These are phyloP conservation scores for Celastrina argiolus DNA, from an alignment of 2,888 invertebrate species.

Conservation along the genomic window DNA sequence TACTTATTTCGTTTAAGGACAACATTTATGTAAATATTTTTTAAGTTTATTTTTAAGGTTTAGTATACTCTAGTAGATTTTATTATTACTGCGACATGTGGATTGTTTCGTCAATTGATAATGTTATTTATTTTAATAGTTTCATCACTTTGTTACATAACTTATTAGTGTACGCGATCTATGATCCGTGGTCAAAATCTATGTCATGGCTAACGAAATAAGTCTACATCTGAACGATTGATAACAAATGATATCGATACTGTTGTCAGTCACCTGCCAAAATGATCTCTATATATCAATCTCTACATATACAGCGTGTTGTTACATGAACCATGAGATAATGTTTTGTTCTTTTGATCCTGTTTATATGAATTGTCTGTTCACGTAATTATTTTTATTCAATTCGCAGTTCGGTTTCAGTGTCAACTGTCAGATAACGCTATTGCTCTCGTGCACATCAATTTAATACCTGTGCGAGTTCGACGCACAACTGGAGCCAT, in stretches of 20 bases:
- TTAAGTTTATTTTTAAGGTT: conserved; percentile 4
- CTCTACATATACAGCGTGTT: neutral
- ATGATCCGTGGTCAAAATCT: neutral
- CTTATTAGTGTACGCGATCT: no score
- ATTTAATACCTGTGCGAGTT: neutral
- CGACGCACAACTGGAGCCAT: neutral
- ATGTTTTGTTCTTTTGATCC: neutral
- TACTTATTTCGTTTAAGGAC: conserved; percentile 4
- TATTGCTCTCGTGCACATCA: no score
- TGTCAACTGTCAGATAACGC: neutral
- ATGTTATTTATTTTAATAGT: conserved; percentile 9
- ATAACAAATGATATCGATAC: neutral
- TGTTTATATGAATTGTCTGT: neutral
- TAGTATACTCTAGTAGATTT: neutral
- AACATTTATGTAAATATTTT: conserved; percentile 10
- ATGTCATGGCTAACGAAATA: neutral
- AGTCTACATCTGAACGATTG: neutral
- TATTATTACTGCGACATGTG: neutral
- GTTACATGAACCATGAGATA: neutral
- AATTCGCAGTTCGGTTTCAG: neutral
- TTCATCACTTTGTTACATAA: no score
- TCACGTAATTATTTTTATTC: neutral
- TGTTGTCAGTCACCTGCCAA: neutral
- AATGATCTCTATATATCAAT: neutral
- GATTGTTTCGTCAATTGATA: neutral